Base-by-base conservation (phyloP, 2,797 vertebrate species). In the Gadopsis bispinosus region DNA sequence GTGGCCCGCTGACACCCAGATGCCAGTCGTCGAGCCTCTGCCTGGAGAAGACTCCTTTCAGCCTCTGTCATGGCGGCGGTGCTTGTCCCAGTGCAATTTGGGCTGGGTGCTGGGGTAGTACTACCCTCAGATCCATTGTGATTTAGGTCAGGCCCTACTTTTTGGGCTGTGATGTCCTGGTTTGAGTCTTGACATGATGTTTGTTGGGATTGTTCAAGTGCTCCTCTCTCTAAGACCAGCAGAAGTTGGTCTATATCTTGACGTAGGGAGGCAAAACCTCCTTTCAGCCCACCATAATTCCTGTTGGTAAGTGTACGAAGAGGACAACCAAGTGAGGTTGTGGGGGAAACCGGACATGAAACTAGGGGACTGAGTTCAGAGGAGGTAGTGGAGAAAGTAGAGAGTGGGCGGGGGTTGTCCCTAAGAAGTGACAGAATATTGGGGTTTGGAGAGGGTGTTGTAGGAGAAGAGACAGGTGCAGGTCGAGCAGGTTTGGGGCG, bases 1-100 rank as follows among this genome's bases (percentile, higher is more conserved):
- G 98, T 97, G 39, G 97, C 96, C 0, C 96, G 95, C 86, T 98
- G 97, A 88, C 97, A 99, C 80, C 96, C 97, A 3, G 96, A 96
- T 3, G 97, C 96, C 80, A 99, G 88, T 70, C 95, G 95, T 75
- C 91, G 95, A 47, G 97, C 97, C 67, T 97, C 97, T 9, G 93
- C 91, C 74, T 97, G 96, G 64, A 99, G 96, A 69, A 94, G 91
- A 69, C 88, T 95, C 84, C 94, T 94, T 84, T 97, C 96, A 5
- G 95, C 96, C 87, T 98, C 96, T 0, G 94, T 96, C 71, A 97
- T 94, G 69, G 94, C 85, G 63, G 90, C 88, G 19, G 89, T 89
- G 41, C 94, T 88, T 33, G 60, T 69, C 26, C 92, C 90, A 35
- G 67, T 79, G 71, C 93, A 94, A 65, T 69, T 75, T 31, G 69